Evolutionary conservation across 2,888 invertebrate species (phyloP), one percentile per base, ranked within the genome.

Genomic region (Osedax frankpressi): DNA sequence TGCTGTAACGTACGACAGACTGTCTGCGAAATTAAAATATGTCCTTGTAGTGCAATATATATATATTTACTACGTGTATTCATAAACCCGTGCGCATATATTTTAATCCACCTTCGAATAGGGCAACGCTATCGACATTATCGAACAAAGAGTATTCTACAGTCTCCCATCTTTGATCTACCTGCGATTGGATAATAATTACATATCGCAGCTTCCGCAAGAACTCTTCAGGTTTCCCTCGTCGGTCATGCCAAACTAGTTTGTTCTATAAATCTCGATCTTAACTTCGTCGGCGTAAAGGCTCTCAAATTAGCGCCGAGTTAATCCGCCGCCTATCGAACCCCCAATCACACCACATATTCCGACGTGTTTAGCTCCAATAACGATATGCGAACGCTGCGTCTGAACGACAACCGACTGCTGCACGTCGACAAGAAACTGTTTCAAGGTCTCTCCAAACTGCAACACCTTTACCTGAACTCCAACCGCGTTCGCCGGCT

Each of bases 381-480:
- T 28, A 70, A 24, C 28, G 6, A 25, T 14, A 30, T 73, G 24
- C 28, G 28, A n/a, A 60, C 73, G 24, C 60, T 73, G 6, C 11
- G n/a, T n/a, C 70, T 73, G 6, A 14, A 25, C 1, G 27, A 72
- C 70, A 73, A 73, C 70, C 44, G 28, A 28, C 28, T 73, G 27
- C 24, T 70, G 26, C 25, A 26, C 19, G 26, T 73, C n/a, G 6
- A 70, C 1, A 30, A 27, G 11, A 26, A 73, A 2, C 60, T 27
- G 28, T 73, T 73, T 59, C 30, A 28, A n/a, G 73, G 73, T 19
- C 70, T 73, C n/a, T 59, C 70, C 24, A 29, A 73, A 25, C 44
- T 70, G 14, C 28, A 60, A 19, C 70, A 73, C 70, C 60, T 73
- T 24, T 73, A 73, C 62, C 27, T 73, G 73, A 29, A 73, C 62